phyloP scores from a whole-genome alignment of 2,888 invertebrate species.

The Oscheius sp. region DNA sequence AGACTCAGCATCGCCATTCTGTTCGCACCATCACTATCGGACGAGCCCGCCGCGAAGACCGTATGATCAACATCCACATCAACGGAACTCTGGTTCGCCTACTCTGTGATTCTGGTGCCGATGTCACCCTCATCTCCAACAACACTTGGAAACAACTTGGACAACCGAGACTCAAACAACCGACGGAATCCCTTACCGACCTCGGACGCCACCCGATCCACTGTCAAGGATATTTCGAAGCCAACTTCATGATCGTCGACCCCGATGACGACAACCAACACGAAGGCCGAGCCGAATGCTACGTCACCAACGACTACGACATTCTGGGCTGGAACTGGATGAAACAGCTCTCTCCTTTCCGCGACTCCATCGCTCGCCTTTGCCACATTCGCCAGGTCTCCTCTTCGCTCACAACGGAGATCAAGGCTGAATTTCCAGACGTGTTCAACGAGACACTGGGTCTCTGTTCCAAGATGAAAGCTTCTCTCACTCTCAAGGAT shows the following conservation, averaged over 20 bases:
- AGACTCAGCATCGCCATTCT: background rate
- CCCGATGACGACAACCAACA: background rate
- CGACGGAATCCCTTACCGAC: background rate
- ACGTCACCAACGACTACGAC: background rate
- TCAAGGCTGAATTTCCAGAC: background rate
- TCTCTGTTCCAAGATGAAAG: background rate
- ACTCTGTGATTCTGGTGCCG: constrained; percentile 28
- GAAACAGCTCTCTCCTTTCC: background rate
- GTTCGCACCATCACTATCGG: background rate
- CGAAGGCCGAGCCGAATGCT: background rate
- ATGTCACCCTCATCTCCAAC: constrained; percentile 9
- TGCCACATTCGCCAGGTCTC: background rate
- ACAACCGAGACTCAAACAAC: background rate
- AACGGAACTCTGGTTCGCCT: background rate
- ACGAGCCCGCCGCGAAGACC: background rate
- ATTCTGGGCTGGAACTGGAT: constrained; percentile 29
- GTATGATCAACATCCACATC: background rate
- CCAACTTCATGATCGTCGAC: constrained; percentile 6
- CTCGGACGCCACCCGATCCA: background rate
- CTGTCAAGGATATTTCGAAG: constrained; percentile 1
- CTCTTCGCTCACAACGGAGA: background rate
- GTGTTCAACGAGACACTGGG: background rate
- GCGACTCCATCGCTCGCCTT: background rate
- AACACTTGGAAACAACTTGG: constrained; percentile 19
- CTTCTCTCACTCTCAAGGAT: constrained; percentile 8